These are phyloP conservation scores for Cephalopachus bancanus DNA, from an alignment of 2,797 vertebrate species.

Conservation along the genomic window DNA sequence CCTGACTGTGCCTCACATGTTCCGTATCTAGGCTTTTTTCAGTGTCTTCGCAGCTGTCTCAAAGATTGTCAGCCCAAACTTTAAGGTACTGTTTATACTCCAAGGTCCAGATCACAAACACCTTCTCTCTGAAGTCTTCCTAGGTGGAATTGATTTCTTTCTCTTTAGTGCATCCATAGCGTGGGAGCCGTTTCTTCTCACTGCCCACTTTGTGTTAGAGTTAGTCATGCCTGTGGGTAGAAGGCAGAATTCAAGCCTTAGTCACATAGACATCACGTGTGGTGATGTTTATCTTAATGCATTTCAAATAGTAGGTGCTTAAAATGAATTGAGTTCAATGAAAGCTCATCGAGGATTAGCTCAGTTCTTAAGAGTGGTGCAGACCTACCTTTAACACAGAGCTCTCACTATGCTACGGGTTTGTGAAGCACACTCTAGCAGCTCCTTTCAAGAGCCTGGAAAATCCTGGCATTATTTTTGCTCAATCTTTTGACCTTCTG, in stretches of 20 bases:
- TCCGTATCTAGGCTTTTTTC: background rate
- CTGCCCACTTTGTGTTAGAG: background rate
- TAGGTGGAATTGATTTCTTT: constrained; percentile 40
- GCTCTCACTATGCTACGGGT: background rate
- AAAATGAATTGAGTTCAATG: background rate
- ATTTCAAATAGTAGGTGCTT: background rate
- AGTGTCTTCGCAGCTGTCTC: background rate
- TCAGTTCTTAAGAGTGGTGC: background rate
- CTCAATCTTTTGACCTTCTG: background rate
- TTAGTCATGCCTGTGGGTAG: background rate
- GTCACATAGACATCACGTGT: background rate
- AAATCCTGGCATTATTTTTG: background rate
- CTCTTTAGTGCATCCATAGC: background rate
- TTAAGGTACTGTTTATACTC: background rate
- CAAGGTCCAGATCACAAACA: background rate
- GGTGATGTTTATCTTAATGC: background rate
- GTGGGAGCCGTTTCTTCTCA: background rate
- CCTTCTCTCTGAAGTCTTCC: background rate
- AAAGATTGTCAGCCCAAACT: background rate
- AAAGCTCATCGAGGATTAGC: background rate
- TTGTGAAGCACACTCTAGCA: background rate
- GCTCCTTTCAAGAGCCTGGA: background rate
- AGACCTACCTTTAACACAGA: background rate
- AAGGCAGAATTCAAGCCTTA: background rate
- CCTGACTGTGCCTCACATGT: background rate